Conservation (phyloP, 2,113 vertebrate genomes). For the Dolichotis patagonum region DNA sequence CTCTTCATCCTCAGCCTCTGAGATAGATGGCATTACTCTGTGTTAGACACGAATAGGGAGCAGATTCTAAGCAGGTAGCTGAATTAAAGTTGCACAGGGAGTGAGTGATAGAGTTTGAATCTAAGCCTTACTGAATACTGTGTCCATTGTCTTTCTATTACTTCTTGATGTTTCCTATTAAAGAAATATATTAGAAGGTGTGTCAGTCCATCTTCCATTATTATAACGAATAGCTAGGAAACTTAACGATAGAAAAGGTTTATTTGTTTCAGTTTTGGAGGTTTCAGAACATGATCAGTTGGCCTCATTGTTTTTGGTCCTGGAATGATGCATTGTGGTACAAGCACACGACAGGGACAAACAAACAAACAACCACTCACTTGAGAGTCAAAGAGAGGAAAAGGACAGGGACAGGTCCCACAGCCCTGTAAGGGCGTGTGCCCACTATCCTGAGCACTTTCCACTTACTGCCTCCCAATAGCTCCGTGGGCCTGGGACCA, state of each 20-base stretch:
- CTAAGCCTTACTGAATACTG: neutral
- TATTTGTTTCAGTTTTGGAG: neutral
- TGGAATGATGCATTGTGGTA: neutral
- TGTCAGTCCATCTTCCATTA: neutral
- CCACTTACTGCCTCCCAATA: neutral
- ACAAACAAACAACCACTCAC: neutral
- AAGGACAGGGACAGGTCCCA: neutral
- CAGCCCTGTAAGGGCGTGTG: neutral
- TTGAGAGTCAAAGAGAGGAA: neutral
- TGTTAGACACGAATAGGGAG: neutral
- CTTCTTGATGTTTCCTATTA: neutral
- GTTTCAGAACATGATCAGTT: neutral
- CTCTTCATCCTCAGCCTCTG: neutral
- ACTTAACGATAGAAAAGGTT: neutral
- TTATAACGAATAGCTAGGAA: neutral
- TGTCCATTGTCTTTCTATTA: neutral
- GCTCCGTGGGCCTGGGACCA: neutral
- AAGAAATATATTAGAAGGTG: neutral
- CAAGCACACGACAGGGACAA: neutral
- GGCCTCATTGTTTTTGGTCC: neutral
- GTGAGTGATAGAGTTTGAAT: slow-evolving; percentile 1
- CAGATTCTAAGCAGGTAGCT: neutral
- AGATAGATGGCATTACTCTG: neutral
- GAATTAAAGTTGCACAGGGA: neutral
- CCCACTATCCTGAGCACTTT: neutral